These are phyloP conservation scores for Copidosoma aretas DNA, from an alignment of 2,888 invertebrate genomes.

Conservation along the genomic window DNA sequence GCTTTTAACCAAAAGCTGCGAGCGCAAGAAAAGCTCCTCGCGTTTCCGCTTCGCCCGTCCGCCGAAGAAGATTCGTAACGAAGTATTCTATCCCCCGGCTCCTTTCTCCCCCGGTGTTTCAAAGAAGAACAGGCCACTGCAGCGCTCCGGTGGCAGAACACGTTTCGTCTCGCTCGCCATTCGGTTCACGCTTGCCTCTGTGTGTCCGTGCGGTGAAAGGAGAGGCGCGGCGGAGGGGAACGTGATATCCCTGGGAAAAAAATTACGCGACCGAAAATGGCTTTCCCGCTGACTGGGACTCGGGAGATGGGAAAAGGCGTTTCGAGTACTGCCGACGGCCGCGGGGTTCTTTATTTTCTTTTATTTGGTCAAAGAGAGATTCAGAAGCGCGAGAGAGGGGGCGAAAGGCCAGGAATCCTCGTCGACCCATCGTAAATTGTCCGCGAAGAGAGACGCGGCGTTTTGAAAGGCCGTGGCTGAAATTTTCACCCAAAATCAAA, in stretches of 20 bases:
- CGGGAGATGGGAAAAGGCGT: background rate
- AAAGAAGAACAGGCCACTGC: background rate
- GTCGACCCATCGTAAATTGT: no score
- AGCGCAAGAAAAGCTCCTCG: background rate
- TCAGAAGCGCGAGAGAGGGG: no score
- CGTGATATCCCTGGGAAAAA: background rate
- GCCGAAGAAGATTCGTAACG: background rate
- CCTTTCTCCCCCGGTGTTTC: background rate
- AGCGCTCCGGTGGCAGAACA: background rate
- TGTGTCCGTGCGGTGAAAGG: no score
- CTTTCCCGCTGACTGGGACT: background rate
- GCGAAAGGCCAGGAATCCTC: no score
- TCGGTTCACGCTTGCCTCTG: background rate
- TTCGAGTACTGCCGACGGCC: no score
- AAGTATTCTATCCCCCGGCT: background rate
- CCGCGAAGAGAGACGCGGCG: no score
- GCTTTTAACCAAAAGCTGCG: no score
- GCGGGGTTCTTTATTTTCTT: no score
- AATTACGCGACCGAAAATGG: background rate
- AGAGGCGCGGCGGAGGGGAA: no score
- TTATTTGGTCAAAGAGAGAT: no score
- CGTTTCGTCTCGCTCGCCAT: background rate
- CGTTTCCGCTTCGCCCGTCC: background rate
- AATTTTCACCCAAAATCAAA: background rate
- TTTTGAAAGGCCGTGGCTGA: no score